phyloP scores from a whole-genome alignment of 2,888 invertebrate genomes.

The Cinara cedri region DNA sequence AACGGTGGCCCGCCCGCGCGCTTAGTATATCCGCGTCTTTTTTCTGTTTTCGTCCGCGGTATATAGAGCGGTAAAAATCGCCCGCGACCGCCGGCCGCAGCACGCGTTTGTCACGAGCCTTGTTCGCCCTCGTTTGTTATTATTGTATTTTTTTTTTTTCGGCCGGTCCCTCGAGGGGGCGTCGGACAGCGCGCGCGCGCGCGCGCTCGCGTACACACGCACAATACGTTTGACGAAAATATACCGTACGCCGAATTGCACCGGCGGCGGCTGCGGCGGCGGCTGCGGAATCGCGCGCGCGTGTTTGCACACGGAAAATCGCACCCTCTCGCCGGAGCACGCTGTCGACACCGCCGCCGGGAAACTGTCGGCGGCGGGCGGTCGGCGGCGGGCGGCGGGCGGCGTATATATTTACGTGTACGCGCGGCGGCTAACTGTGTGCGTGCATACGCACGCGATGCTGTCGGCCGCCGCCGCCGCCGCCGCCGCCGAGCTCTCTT shows the following conservation, averaged over 20 bases:
- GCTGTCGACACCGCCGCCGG: constrained; percentile 3
- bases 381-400: background rate
- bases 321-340: constrained; percentile 25
- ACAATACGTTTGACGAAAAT: background rate
- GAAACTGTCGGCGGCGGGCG: background rate
- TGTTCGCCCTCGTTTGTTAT: background rate
- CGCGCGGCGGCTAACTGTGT: background rate
- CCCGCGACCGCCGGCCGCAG: too few species aligned
- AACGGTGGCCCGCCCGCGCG: too few species aligned
- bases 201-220: background rate
- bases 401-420: background rate
- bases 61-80: too few species aligned
- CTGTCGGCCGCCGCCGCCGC: constrained; percentile 38
- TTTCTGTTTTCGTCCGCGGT: too few species aligned
- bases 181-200: background rate
- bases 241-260: background rate
- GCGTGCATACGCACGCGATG: constrained; percentile 5
- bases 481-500: constrained; percentile 11
- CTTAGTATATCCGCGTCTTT: too few species aligned
- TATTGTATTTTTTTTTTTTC: too few species aligned
- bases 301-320: constrained; percentile 46
- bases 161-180: background rate
- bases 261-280: background rate
- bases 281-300: background rate
- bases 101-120: background rate